These are phyloP conservation scores for Beroe forskalii DNA, from an alignment of 37 sponge, comb jelly and placozoan species.

Conservation along the genomic window DNA sequence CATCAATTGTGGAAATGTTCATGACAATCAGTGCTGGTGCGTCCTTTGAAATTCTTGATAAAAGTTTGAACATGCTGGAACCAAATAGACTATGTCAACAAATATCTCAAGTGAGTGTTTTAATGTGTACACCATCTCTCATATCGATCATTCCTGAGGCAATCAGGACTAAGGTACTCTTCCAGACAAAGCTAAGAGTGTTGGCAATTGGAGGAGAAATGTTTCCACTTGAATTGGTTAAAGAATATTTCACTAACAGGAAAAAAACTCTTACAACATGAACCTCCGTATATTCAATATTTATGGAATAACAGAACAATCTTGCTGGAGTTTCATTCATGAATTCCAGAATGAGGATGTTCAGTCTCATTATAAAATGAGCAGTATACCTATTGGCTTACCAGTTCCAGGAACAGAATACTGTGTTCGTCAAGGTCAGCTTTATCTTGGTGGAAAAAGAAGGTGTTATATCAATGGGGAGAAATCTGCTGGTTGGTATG, in stretches of 20 bases:
- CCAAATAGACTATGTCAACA: neutral
- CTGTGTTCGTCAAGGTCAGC: neutral
- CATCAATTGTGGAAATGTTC: conserved; percentile 36
- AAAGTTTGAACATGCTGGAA: neutral
- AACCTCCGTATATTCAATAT: neutral
- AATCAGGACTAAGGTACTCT: neutral
- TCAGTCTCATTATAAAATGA: neutral
- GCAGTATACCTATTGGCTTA: neutral
- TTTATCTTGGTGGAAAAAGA: conserved; percentile 23
- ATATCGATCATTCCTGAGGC: neutral
- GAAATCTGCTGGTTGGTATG: neutral
- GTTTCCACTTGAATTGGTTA: neutral
- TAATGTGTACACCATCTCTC: conserved; percentile 50
- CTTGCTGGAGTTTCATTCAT: conserved; percentile 48
- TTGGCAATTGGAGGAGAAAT: conserved; percentile 40
- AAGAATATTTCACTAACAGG: neutral
- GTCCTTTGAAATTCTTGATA: neutral
- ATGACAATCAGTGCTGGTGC: conserved; percentile 26
- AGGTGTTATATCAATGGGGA: conserved; percentile 42
- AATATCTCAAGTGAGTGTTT: neutral
- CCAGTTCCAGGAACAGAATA: conserved; percentile 38
- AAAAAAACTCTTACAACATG: neutral
- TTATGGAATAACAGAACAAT: conserved; percentile 62
- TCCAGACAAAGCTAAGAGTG: neutral
- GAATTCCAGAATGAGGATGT: neutral